These are phyloP conservation scores for Natrix natrix DNA, from an alignment of 2,797 vertebrate species.

Conservation along the genomic window DNA sequence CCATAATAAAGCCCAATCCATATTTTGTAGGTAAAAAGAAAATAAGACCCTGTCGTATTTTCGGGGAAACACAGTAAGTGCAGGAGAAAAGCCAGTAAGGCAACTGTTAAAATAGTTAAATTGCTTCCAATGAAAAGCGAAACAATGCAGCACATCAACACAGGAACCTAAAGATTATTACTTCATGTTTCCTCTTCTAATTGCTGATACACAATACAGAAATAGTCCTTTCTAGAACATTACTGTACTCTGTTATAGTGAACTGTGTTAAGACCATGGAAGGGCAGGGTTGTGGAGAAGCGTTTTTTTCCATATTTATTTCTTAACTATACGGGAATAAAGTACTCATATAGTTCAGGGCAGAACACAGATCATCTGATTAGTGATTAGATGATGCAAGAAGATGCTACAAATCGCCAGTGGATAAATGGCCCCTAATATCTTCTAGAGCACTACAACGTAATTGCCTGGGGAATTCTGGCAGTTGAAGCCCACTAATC, in stretches of 20 bases:
- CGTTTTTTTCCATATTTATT: not conserved
- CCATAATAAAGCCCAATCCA: too few species aligned
- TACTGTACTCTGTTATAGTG: not conserved
- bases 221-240: not conserved
- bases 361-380: not conserved
- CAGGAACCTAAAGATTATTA: not conserved
- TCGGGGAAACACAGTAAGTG: too few species aligned
- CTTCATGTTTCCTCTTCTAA: conserved; percentile 19
- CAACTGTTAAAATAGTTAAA: not conserved
- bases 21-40: too few species aligned
- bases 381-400: not conserved
- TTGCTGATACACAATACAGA: not conserved
- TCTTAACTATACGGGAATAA: not conserved
- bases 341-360: not conserved
- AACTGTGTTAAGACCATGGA: not conserved
- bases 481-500: not conserved
- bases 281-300: not conserved
- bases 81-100: not conserved
- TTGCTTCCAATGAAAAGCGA: not conserved
- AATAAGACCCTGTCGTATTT: too few species aligned
- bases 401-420: not conserved
- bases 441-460: not conserved
- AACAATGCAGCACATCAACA: not conserved
- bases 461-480: not conserved
- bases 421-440: not conserved